Evolutionary conservation across 2,888 invertebrate genomes (phyloP).

Genomic region (Cyclophora punctaria): DNA sequence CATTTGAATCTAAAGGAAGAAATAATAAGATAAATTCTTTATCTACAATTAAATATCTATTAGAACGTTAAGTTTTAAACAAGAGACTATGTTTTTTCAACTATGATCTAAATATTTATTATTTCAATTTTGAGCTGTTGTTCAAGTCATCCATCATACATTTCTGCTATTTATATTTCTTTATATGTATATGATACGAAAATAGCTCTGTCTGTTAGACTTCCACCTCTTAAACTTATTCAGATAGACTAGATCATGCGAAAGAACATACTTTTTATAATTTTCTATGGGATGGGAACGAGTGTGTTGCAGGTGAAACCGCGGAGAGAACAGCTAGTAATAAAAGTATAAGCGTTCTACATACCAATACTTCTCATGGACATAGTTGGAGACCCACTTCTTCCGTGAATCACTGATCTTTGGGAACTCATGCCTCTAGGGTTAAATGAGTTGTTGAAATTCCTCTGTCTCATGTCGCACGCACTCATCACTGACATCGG

Average conservation of each 20-base stretch:
- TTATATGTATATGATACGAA: no score
- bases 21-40: no score
- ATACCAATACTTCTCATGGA: conserved; percentile 50
- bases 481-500: conserved; percentile 42
- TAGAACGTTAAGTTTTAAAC: no score
- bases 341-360: neutral
- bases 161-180: no score
- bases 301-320: no score
- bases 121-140: no score
- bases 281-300: neutral
- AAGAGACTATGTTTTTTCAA: no score
- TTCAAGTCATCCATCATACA: no score
- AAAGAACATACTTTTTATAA: neutral
- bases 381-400: conserved; percentile 44
- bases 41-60: no score
- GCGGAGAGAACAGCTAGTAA: neutral
- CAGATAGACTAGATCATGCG: neutral
- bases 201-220: no score
- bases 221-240: no score
- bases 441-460: conserved; percentile 29
- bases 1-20: conserved; percentile 42
- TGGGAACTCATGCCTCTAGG: conserved; percentile 31
- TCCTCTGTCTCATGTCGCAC: conserved; percentile 29
- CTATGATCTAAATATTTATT: no score
- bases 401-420: conserved; percentile 38